Base-by-base conservation (phyloP, 2,113 vertebrate genomes). In the Tachuris rubrigastra region DNA sequence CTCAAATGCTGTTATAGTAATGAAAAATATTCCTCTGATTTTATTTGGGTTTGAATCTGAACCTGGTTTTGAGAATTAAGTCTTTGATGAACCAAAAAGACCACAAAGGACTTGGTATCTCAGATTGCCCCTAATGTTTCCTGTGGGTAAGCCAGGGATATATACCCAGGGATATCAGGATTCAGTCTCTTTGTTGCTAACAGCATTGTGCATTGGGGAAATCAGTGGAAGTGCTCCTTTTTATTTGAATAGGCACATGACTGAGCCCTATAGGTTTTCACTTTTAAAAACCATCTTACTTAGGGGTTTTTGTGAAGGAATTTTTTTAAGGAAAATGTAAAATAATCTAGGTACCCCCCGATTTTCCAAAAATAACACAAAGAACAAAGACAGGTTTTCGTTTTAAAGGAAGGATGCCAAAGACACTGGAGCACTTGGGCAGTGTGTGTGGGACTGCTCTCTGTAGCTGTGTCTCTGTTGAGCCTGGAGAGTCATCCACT, bases 311-410 rank as follows among this genome's bases (percentile, higher is more conserved):
- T 81, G 39, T 17, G 10, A 52, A 92, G 58, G 76, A 25, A 6
- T 8, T 65, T 7, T 35, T 74, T n/a, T 27, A 44, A 78, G 47
- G 28, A 23, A 67, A 73, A 74, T 42, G 5, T 35, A 62, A 94
- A 46, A 6, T 30, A 30, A 62, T n/a, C 14, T 59, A 62, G 10
- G 58, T 17, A 17, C 0, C 3, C 6, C 2, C 1, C 4, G 10
- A 9, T 89, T 75, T 87, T 35, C 11, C 19, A 67, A 68, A 89
- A 78, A 17, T 11, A 19, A 22, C 42, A 62, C 15, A 41, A 9
- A 22, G 10, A 47, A 14, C 20, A 41, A n/a, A 37, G 63, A 12
- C 9, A 41, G 30, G 31, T 35, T 90, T 68, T 82, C 18, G 35
- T 27, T 68, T 44, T 9, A 41, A 46, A 44, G 23, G 53, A 22